Evolutionary conservation across 2,888 invertebrate genomes (phyloP).

Genomic region (Drosophila sordidula): DNA sequence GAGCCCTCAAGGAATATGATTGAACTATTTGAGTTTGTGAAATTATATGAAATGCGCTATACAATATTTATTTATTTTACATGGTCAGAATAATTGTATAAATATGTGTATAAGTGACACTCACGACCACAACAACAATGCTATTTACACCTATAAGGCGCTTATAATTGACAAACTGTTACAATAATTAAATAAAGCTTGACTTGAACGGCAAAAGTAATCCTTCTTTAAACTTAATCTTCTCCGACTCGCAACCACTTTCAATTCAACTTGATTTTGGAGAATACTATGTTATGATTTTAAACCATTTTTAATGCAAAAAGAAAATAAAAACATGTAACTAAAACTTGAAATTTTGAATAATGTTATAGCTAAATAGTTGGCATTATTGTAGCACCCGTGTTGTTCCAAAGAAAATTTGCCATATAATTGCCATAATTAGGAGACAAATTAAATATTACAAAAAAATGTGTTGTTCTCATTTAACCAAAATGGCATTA

Average conservation of each 20-base stretch:
- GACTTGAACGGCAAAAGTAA: too few relatives aligned
- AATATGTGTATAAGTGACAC: neutral
- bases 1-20: neutral
- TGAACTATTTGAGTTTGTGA: neutral
- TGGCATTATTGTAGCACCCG: too few relatives aligned
- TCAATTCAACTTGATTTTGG: too few relatives aligned
- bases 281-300: too few relatives aligned
- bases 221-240: too few relatives aligned
- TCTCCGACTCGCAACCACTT: too few relatives aligned
- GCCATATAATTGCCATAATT: conserved; percentile 10
- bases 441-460: neutral
- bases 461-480: too few relatives aligned
- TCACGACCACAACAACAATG: too few relatives aligned
- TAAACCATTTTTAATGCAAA: too few relatives aligned
- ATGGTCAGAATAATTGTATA: neutral
- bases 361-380: too few relatives aligned
- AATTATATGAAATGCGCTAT: neutral
- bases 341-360: too few relatives aligned
- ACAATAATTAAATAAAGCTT: neutral
- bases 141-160: neutral
- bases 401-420: neutral
- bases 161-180: neutral
- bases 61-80: neutral
- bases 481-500: conserved; percentile 2
- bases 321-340: too few relatives aligned